phyloP scores from a whole-genome alignment of 2,888 invertebrate genomes.

The Teinopalpus imperialis region DNA sequence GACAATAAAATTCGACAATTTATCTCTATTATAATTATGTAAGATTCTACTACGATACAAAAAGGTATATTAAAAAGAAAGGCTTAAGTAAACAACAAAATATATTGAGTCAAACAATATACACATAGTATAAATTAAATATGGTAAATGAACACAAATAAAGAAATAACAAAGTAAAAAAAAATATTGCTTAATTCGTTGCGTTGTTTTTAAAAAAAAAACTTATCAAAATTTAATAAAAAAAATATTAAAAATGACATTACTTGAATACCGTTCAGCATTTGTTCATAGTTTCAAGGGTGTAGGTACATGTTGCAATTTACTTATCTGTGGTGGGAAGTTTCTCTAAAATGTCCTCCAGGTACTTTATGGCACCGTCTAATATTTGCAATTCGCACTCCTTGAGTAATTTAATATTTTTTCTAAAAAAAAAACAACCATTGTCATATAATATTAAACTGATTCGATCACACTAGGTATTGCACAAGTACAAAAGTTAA shows the following conservation, averaged over 20 bases:
- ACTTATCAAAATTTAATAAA: conserved; percentile 6
- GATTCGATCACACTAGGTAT: too few species aligned
- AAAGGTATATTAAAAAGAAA: too few species aligned
- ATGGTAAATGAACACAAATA: conserved; percentile 12
- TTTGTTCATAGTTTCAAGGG: conserved; percentile 33
- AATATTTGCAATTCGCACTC: conserved; percentile 71
- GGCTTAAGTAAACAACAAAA: conserved; percentile 6
- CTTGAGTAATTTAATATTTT: conserved; percentile 65
- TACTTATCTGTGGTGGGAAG: conserved; percentile 41
- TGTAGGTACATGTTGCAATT: conserved; percentile 35
- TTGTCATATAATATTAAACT: too few species aligned
- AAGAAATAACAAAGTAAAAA: conserved; percentile 21
- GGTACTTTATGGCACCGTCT: conserved; percentile 64
- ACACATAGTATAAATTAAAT: conserved; percentile 23
- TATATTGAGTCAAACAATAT: conserved; percentile 23
- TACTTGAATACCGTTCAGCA: conserved; percentile 32
- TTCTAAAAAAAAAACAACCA: conserved; percentile 59
- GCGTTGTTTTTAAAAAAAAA: conserved; percentile 17
- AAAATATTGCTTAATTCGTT: conserved; percentile 32
- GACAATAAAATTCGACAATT: too few species aligned
- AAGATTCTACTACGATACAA: too few species aligned
- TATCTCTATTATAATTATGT: too few species aligned
- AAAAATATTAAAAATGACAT: conserved; percentile 17
- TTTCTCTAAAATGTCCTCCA: conserved; percentile 50
- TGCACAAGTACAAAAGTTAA: too few species aligned